These are phyloP conservation scores for Magallana ariakensis DNA, from an alignment of 1,140 invertebrate species.

Conservation along the genomic window DNA sequence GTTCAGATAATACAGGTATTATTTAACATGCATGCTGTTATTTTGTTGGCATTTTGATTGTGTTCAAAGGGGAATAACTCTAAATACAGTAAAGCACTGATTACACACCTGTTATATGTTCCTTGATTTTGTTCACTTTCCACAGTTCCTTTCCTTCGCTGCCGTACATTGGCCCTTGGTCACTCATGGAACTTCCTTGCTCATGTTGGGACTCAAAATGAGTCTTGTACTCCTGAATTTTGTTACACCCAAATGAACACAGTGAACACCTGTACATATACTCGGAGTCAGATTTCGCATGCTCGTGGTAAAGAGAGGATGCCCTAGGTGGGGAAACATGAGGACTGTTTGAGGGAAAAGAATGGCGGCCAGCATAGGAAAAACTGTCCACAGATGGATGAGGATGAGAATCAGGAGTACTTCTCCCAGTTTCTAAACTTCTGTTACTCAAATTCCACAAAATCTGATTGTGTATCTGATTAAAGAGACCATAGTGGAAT, in stretches of 20 bases:
- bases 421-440: background rate
- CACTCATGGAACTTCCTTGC: constrained; percentile 5
- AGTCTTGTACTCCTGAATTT: constrained; percentile 58
- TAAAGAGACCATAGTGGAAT: background rate
- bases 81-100: background rate
- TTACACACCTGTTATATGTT: constrained; percentile 65
- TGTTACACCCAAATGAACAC: constrained; percentile 61
- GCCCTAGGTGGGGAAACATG: background rate
- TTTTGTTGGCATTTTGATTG: background rate
- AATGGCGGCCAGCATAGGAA: background rate
- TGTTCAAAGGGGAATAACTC: constrained; percentile 32
- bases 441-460: constrained; percentile 31
- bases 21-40: too few species aligned
- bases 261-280: constrained; percentile 59
- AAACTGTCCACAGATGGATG: background rate
- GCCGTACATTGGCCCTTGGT: background rate
- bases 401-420: background rate
- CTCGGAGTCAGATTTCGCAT: background rate
- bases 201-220: constrained; percentile 61
- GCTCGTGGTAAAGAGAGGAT: background rate
- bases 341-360: background rate
- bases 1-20: too few species aligned
- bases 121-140: constrained; percentile 71
- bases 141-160: constrained; percentile 65
- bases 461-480: constrained; percentile 33